Evolutionary conservation across 2,113 vertebrate genomes (phyloP).

Genomic region (Aphyosemion australe): DNA sequence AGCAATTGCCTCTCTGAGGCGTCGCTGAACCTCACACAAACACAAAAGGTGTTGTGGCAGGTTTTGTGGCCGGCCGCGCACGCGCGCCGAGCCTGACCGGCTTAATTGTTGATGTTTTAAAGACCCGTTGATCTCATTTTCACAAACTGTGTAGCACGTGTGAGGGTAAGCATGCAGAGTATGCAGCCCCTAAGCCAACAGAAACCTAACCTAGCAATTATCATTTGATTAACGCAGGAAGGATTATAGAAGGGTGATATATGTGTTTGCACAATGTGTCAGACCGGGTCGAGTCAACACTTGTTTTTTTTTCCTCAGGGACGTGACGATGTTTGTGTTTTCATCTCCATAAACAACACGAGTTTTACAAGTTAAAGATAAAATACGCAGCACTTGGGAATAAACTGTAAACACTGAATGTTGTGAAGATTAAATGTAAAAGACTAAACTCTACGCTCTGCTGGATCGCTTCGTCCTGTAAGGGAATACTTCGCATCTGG

Average conservation of each 20-base stretch:
- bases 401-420: constrained; percentile 11
- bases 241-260: constrained; percentile 73
- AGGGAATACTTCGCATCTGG: constrained; percentile 61
- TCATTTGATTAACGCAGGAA: constrained; percentile 74
- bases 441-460: constrained; percentile 22
- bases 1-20: constrained; percentile 50
- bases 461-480: constrained; percentile 42
- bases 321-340: constrained; percentile 53
- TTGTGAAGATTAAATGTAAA: not conserved
- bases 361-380: constrained; percentile 36
- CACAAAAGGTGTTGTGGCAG: constrained; percentile 56
- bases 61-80: constrained; percentile 54
- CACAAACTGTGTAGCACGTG: constrained; percentile 45
- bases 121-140: constrained; percentile 55
- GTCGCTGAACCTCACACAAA: constrained; percentile 47
- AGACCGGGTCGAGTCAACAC: constrained; percentile 59
- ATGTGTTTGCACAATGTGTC: constrained; percentile 67
- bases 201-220: constrained; percentile 77
- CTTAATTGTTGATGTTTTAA: constrained; percentile 70
- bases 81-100: constrained; percentile 45
- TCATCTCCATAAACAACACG: constrained; percentile 44
- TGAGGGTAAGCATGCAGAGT: constrained; percentile 65
- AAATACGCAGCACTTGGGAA: not conserved
- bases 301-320: constrained; percentile 55
- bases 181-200: constrained; percentile 74